These are phyloP conservation scores for Tigriopus japonicus DNA, from an alignment of 1,140 invertebrate species.

Conservation along the genomic window DNA sequence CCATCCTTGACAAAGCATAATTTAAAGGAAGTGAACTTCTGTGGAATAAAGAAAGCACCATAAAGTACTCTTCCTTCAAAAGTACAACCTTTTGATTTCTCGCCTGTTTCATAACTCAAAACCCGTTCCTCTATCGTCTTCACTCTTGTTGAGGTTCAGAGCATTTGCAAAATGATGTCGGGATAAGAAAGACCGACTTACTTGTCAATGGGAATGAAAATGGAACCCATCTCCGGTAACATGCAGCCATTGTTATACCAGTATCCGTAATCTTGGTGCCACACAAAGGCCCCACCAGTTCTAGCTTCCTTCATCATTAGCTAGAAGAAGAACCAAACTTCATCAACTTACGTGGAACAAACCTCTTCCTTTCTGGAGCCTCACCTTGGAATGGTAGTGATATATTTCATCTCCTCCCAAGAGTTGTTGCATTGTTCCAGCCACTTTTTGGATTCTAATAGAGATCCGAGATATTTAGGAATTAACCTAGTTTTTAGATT, in stretches of 20 bases:
- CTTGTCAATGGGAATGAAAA: constrained; percentile 18
- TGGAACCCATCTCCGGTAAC: constrained; percentile 17
- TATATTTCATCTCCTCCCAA: constrained; percentile 19
- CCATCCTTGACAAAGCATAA: too few species aligned
- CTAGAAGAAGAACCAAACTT: not conserved
- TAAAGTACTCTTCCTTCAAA: too few species aligned
- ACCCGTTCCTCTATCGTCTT: too few species aligned
- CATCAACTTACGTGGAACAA: too few species aligned
- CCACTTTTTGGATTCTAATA: constrained; percentile 12
- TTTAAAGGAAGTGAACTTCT: too few species aligned
- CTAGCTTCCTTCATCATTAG: constrained; percentile 19
- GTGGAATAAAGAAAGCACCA: too few species aligned
- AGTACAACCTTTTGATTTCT: too few species aligned
- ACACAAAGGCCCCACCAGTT: constrained; percentile 15
- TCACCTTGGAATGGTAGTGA: constrained; percentile 18
- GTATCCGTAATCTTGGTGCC: constrained; percentile 20
- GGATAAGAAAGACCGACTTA: too few species aligned
- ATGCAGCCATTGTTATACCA: constrained; percentile 19
- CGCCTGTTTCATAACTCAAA: too few species aligned
- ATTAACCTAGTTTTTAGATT: not conserved
- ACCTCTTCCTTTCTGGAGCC: too few species aligned
- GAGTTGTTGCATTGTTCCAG: constrained; percentile 16
- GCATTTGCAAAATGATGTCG: too few species aligned
- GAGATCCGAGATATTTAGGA: not conserved
- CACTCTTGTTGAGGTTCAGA: too few species aligned